These are phyloP conservation scores for Hirundo rustica DNA, from an alignment of 2,797 vertebrate genomes.

Conservation along the genomic window DNA sequence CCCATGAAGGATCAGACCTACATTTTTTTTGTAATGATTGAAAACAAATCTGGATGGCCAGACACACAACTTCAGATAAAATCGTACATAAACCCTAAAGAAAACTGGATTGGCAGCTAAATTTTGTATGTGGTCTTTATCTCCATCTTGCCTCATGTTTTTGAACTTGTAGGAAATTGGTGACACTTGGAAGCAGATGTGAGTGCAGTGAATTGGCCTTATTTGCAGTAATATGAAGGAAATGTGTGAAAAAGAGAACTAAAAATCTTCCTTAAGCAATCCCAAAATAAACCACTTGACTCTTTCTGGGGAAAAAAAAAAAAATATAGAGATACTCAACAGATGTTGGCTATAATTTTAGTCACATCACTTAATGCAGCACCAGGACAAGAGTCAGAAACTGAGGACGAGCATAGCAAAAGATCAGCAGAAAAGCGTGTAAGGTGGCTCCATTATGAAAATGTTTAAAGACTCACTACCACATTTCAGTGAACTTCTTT, in stretches of 20 bases:
- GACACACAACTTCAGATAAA: constrained; percentile 7
- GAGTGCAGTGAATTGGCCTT: not conserved
- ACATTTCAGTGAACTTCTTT: not conserved
- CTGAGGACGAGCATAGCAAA: not conserved
- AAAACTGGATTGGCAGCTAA: not conserved
- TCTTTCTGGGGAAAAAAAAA: not conserved
- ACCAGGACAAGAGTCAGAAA: not conserved
- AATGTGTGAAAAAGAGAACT: constrained; percentile 38
- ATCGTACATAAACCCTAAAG: constrained; percentile 9
- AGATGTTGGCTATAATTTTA: constrained; percentile 32
- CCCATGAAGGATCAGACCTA: not conserved
- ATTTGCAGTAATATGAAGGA: constrained; percentile 22
- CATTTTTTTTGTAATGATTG: not conserved
- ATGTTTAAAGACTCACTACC: not conserved
- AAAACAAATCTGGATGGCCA: constrained; percentile 8
- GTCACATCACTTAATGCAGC: not conserved
- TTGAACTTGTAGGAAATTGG: constrained; percentile 50
- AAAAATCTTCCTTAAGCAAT: constrained; percentile 30
- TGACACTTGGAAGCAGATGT: constrained; percentile 59
- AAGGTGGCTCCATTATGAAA: not conserved
- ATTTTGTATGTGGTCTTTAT: constrained; percentile 27
- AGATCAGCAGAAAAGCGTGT: not conserved
- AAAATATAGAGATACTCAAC: not conserved
- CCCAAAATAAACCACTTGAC: constrained; percentile 20
- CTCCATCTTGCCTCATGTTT: constrained; percentile 43